Base-by-base conservation (phyloP, 2,113 vertebrate genomes). In the Fregata magnificens region DNA sequence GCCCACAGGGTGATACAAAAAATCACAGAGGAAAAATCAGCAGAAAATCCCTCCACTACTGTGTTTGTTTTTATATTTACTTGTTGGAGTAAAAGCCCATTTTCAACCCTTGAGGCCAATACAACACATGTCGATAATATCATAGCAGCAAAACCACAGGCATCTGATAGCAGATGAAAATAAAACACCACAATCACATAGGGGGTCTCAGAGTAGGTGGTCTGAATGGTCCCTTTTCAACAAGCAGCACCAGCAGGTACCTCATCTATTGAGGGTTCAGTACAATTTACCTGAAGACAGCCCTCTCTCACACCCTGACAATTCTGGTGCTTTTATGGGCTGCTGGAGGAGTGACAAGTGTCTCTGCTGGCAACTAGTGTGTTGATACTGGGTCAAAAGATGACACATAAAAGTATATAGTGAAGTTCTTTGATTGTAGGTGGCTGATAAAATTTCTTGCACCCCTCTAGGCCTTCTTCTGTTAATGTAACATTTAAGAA, bases 181-280 rank as follows among this genome's bases (percentile, higher is more conserved):
- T 80, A 83, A 81, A 93, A 56, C 26, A 94, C 16, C 29, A 44
- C 16, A 8, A 25, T 63, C 44, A 63, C 72, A 86, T 2, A 74
- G 89, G 77, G 65, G 38, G 73, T 63, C 91, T 96, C 93, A 67
- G 65, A 72, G 84, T 96, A 94, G 95, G 91, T 96, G 95, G 95
- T 90, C 95, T 91, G 56, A 82, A 79, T 25, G 40, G 40, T 50
- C 59, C 76, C 16, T 90, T 72, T 63, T 61, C 2, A 2, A 71
- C n/a, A 38, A 89, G 45, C 31, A 91, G 21, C 83, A 70, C 12
- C 34, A 62, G 26, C 59, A 84, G 65, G 28, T 52, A 73, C 16
- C 12, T 61, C 12, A 9, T 19, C 66, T 76, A 12, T 26, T 3
- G 4, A 53, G 14, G 16, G 25, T 24, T 92, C 28, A 53, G 44